Conservation (phyloP, 2,888 invertebrate species). For the Spodoptera littoralis region DNA sequence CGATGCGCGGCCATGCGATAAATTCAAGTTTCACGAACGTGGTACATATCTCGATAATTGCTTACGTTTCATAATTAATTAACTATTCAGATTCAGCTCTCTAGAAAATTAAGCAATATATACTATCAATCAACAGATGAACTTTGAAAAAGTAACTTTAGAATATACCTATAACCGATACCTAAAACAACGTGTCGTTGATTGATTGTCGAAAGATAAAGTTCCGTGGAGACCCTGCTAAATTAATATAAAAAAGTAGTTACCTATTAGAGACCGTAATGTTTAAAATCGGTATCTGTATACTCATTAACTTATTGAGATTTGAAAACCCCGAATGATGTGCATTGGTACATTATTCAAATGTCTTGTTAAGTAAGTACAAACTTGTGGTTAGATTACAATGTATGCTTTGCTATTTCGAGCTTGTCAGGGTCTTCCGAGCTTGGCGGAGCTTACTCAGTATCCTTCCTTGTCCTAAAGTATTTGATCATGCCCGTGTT, state of each 20-base stretch:
- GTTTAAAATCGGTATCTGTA: too few relatives aligned
- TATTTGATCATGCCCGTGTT: constrained; percentile 48
- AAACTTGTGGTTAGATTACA: constrained; percentile 48
- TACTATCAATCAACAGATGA: constrained; percentile 10
- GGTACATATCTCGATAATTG: constrained; percentile 64
- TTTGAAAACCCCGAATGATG: constrained; percentile 14
- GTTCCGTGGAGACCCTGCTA: too few relatives aligned
- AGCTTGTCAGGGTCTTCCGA: constrained; percentile 68
- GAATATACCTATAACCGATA: too few relatives aligned
- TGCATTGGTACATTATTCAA: constrained; percentile 24
- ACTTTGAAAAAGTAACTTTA: neutral
- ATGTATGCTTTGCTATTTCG: constrained; percentile 60
- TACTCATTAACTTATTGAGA: too few relatives aligned
- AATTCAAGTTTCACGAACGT: constrained; percentile 74
- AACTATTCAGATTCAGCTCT: constrained; percentile 56
- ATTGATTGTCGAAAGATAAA: too few relatives aligned
- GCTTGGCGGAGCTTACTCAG: constrained; percentile 50
- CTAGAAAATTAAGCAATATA: constrained; percentile 47
- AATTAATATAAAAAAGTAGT: too few relatives aligned
- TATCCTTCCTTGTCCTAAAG: constrained; percentile 48
- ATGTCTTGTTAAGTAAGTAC: constrained; percentile 26
- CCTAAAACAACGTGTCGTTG: neutral
- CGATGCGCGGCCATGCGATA: constrained; percentile 75
- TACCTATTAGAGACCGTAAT: too few relatives aligned
- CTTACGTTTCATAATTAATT: constrained; percentile 59